Evolutionary conservation across 2,888 invertebrate species (phyloP), one percentile per base, ranked within the genome.

Genomic region (Lycaena phlaeas): DNA sequence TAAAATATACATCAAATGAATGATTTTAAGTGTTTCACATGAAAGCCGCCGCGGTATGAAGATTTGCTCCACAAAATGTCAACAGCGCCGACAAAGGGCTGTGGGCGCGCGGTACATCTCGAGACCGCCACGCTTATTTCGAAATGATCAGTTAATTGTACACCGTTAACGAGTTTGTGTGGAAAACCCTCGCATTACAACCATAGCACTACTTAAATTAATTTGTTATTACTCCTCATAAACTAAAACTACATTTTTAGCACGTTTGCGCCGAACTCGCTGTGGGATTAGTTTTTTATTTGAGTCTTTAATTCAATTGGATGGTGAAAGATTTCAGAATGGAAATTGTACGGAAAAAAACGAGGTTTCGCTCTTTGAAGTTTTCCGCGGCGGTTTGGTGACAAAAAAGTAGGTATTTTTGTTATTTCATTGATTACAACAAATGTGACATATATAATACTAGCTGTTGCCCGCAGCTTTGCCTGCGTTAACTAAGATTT

Each of bases 51-150:
- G 81, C 81, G 75, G 82, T 65, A 77, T 73, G 82, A 78, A 68
- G 76, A 74, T 79, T 81, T 79, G 77, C 78, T 64, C 73, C 67
- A 74, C 77, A 76, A 81, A 79, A 82, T 81, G 82, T 82, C 81
- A 81, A 68, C 75, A 64, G 59, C 57, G 48, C 77, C 79, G 79
- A 79, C 81, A 79, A 81, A 79, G 76, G 61, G 48, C 44, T 46
- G 49, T 38, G 54, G 50, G 54, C 48, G 59, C 54, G 60, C 61
- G 61, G 59, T 68, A 59, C 69, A 12, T 34, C 34, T 71, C 52
- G 52, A 64, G 67, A 56, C 56, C 59, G 69, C 70, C 62, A 66
- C 66, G 67, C 62, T 69, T 67, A 64, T 68, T 72, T 61, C 64
- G 58, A 62, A 63, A 66, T 73, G 71, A 73, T 73, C 76, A 53